Base-by-base conservation (phyloP, 2,797 vertebrate species). In the Bryconaethiops microstoma region DNA sequence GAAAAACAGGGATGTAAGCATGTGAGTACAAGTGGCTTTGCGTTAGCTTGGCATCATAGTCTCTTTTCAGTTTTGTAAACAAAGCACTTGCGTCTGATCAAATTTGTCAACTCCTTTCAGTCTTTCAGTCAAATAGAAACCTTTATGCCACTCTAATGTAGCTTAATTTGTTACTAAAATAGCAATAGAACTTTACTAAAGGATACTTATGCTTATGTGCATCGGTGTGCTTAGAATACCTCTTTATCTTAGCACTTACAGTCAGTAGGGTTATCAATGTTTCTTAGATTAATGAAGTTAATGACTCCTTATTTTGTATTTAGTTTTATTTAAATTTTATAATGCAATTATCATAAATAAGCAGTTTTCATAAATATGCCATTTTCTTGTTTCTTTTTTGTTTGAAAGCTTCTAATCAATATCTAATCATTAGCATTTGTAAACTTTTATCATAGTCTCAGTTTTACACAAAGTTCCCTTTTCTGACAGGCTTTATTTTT, bases 1-100 rank as follows among this genome's bases (percentile, higher is more conserved):
- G 95, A 74, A 82, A 13, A 16, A 39, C 42, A 55, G 39, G 42
- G 21, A 40, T 5, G 45, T n/a, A 12, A 19, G 19, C 5, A 10
- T 42, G n/a, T 25, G 6, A 54, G 16, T 35, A 70, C 13, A 19
- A 50, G 16, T 73, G 23, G 40, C 5, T 50, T 69, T 42, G 1
- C 12, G 50, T 14, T 48, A 21, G 10, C 7, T 21, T 35, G 17
- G 23, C 14, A 42, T 62, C n/a, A 59, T 40, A 25, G 7, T 12
- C 25, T 16, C n/a, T 42, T 74, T 29, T 69, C 40, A 14, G 9
- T 23, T 48, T 50, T 67, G 13, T 17, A 48, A 35, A 74, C 25
- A 17, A 4, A n/a, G 8, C 8, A 69, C 8, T 14, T 23, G 40
- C 17, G 21, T 57, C 29, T 13, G 12, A 23, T 74, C 45, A 65